Evolutionary conservation across 2,888 invertebrate genomes (phyloP).

Genomic region (Chironomus tentans): DNA sequence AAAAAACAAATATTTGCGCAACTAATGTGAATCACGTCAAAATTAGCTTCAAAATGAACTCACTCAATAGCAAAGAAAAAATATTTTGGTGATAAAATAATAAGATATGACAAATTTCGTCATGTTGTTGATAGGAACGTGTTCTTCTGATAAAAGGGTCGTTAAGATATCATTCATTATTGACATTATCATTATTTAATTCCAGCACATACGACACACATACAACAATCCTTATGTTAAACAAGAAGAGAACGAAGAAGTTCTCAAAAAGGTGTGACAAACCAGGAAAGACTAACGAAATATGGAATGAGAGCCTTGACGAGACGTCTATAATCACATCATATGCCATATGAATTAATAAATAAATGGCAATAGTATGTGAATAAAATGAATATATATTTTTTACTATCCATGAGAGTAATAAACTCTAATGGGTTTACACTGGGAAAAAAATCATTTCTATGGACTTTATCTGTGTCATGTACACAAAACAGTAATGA

Average conservation of each 20-base stretch:
- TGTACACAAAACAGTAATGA: neutral
- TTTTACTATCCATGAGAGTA: neutral
- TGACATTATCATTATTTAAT: neutral
- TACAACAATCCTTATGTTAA: no score
- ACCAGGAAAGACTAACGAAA: neutral
- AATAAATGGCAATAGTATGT: neutral
- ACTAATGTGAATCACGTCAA: no score
- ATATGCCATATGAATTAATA: neutral
- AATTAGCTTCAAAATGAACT: no score
- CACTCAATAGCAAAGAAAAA: no score
- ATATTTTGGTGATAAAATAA: no score
- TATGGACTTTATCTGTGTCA: neutral
- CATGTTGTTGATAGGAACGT: no score
- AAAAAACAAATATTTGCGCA: no score
- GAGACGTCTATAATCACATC: neutral
- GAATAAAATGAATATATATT: neutral
- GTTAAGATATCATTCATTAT: slow-evolving; percentile 1
- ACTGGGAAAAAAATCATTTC: neutral
- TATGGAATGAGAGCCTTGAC: neutral
- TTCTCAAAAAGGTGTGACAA: neutral
- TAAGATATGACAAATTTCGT: no score
- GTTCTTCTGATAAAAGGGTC: neutral
- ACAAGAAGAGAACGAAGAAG: no score
- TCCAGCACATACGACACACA: no score
- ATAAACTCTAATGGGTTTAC: neutral